Base-by-base conservation (phyloP, 37 sponge, comb jelly and placozoan species). In the Petrosia ficiformis region DNA sequence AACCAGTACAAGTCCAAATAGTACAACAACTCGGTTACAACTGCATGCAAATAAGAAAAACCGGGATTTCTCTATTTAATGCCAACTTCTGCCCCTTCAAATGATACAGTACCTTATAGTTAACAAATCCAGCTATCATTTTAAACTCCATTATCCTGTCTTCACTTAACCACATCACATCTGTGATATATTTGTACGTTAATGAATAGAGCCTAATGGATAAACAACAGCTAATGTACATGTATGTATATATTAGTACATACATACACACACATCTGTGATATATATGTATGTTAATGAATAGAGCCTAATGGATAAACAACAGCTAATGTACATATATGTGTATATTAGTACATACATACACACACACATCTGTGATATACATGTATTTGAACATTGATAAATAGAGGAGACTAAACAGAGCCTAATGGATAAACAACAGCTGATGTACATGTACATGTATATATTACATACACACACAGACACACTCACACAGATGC, bases 101-200 rank as follows among this genome's bases (percentile, higher is more conserved):
- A n/a, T n/a, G n/a, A n/a, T n/a, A n/a, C n/a, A n/a, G n/a, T 24
- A 88, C 89, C 80, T 97, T 97, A 87, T 90, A 97, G 77, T 80
- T 93, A 63, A 90, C 48, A 67, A 88, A 88, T 6, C 98, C 94
- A 65, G 89, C 82, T 22, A 93, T 72, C 38, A 97, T 68, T 72
- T 93, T 93, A 66, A 93, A 75, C 75, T 97, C 92, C 82, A 94
- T 73, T 0, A 73, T 65, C 66, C 86, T 81, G 68, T 82, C 84
- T 2, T 77, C 87, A 60, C 80, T 86, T 34, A 80, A 73, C 30
- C 65, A 40, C 80, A 79, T 76, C 28, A 58, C 65, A 61, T 95
- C 96, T 30, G 83, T 43, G 24, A 91, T 48, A 32, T 85, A 67
- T 16, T 30, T 80, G 75, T 95, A 90, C 10, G 89, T 76, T 26